Base-by-base conservation (phyloP, 2,888 invertebrate genomes). In the Thalpophila matura region DNA sequence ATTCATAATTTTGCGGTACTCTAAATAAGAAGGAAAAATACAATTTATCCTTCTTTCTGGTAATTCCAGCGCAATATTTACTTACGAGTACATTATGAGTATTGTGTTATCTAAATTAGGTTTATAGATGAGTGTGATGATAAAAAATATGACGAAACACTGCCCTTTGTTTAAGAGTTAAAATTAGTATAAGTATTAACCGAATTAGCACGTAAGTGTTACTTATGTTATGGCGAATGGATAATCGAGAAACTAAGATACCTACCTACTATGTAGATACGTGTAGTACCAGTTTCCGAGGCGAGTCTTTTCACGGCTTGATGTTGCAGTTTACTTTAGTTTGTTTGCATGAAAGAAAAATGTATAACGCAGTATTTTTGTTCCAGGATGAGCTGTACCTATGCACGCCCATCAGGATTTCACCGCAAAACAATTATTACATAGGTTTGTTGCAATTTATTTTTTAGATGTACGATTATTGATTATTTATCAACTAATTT, bases 331-430 rank as follows among this genome's bases (percentile, higher is more conserved):
- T n/a, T n/a, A n/a, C n/a, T 26, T 20, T 4, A 18, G 2, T 20
- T 26, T 2, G 12, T 2, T 29, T 27, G 9, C 46, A 12, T 14
- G 7, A 1, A 10, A 29, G 2, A 38, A 4, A 4, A 7, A 3
- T 9, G 16, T 12, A 3, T 35, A 12, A 7, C 10, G 12, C 12
- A 4, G 0, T 46, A 1, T 54, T 45, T 83, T 86, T 86, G 73
- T 97, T 97, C 68, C 95, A 99, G 99, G 97, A 98, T 81, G 99
- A 99, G 88, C 95, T 98, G 10, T 99, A 99, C 87, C 92, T 99
- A 22, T 99, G 99, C 90, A 98, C 99, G 12, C 98, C 99, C 5
- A 97, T 98, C 54, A 97, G 97, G 91, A 96, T 99, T 66, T 97
- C 98, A 79, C 96, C 96, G 14, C 95, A 96, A 2, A 96, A 96